phyloP scores from a whole-genome alignment of 37 sponge, comb jelly and placozoan species.

The Hormiphora californensis region DNA sequence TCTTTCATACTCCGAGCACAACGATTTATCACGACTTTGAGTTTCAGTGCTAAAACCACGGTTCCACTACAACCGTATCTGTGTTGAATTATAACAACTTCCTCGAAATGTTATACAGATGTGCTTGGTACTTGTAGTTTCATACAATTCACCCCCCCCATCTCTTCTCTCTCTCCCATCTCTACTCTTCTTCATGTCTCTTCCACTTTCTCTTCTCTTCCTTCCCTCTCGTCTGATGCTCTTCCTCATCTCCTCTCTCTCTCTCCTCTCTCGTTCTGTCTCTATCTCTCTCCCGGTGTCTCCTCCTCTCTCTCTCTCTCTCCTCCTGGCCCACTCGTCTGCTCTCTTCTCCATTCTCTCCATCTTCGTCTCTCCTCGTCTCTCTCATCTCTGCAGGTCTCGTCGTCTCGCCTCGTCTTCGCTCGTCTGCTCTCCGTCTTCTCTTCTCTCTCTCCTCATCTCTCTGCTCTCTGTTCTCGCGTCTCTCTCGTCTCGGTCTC shows the following conservation, averaged over 20 bases:
- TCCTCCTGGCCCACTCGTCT: background rate
- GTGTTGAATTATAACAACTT: no score
- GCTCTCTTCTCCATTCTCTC: conserved; percentile 10
- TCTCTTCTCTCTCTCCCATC: no score
- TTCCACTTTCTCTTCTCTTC: background rate
- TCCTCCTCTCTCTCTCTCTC: background rate
- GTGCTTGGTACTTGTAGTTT: no score
- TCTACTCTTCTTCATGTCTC: background rate
- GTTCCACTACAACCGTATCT: no score
- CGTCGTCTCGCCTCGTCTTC: background rate
- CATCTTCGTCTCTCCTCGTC: background rate
- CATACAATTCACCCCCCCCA: no score
- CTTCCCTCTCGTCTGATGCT: background rate
- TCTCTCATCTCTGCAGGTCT: background rate
- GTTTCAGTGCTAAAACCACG: no score
- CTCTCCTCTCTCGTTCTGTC: background rate
- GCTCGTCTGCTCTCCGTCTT: background rate
- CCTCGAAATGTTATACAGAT: no score
- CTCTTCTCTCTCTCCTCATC: background rate
- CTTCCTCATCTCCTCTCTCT: background rate
- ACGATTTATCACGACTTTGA: no score
- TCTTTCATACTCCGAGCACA: no score
- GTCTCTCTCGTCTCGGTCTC: background rate
- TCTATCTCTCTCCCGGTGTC: background rate
- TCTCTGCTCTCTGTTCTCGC: background rate